A percentile compares a stretch with the other conserved stretches of the same genome.
Evolutionary conservation across 2,797 vertebrate species (phyloP).

Genomic region (Phataginus tricuspis): DNA sequence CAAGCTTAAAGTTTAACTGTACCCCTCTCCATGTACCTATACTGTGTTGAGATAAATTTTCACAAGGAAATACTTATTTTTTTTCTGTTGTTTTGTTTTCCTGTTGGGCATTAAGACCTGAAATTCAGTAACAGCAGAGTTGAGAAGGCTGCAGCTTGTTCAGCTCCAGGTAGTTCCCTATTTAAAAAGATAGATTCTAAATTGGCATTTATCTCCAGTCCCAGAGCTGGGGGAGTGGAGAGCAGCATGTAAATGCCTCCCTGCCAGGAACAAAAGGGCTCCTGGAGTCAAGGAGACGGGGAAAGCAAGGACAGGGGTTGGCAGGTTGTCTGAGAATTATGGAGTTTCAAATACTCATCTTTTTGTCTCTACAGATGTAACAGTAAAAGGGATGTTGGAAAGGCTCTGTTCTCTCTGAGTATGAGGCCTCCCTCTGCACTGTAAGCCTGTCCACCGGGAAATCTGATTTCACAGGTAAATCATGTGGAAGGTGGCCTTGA

Average conservation of each 20-base stretch:
- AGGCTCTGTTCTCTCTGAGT: background rate
- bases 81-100: background rate
- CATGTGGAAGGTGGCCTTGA: background rate
- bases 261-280: background rate
- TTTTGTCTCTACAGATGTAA: background rate
- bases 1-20: background rate
- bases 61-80: background rate
- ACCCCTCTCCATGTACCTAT: background rate
- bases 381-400: background rate
- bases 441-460: background rate
- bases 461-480: slow-evolving; percentile 26
- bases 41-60: background rate
- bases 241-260: background rate
- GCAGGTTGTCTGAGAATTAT: background rate
- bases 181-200: background rate
- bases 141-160: background rate
- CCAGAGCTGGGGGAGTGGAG: background rate
- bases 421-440: background rate
- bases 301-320: background rate
- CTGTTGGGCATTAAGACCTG: background rate
- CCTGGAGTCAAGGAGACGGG: background rate
- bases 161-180: background rate
- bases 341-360: background rate
- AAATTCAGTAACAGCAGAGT: background rate
- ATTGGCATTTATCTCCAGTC: background rate